These are phyloP conservation scores for Lamprologus sp. DNA, from an alignment of 2,113 vertebrate species.

Conservation along the genomic window DNA sequence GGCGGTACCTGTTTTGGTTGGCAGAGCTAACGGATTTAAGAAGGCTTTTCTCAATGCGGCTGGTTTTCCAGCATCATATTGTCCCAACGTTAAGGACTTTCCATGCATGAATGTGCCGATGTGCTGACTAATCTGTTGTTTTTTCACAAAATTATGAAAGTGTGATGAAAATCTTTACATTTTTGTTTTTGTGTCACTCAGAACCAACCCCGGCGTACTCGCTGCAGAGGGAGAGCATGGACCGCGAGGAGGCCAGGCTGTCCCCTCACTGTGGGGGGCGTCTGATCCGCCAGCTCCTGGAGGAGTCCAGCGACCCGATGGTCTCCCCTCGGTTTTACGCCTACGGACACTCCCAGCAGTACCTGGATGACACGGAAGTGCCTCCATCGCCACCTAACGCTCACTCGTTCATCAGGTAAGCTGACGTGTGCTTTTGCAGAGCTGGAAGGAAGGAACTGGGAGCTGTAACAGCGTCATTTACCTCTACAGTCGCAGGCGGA, in stretches of 20 bases:
- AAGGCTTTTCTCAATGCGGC: not conserved
- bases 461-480: rapidly evolving
- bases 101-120: not conserved
- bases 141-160: not conserved
- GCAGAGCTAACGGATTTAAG: not conserved
- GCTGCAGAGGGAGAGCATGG: conserved; percentile 81
- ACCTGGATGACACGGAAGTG: conserved; percentile 93
- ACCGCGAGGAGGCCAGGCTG: conserved; percentile 81
- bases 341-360: conserved; percentile 88
- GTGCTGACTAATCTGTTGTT: not conserved
- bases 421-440: not conserved
- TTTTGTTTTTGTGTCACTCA: conserved; percentile 43
- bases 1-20: not conserved
- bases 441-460: not conserved
- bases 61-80: not conserved
- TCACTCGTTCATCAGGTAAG: conserved; percentile 92
- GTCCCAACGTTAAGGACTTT: not conserved
- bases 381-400: conserved; percentile 95
- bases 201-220: conserved; percentile 83
- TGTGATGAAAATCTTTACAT: not conserved
- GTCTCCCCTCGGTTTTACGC: conserved; percentile 94
- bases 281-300: conserved; percentile 87
- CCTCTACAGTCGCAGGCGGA: conserved; percentile 79
- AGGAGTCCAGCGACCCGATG: conserved; percentile 90
- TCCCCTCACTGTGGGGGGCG: conserved; percentile 85